Base-by-base conservation (phyloP, 92 coral and sea anemone species). In the Parazoanthus swiftii region DNA sequence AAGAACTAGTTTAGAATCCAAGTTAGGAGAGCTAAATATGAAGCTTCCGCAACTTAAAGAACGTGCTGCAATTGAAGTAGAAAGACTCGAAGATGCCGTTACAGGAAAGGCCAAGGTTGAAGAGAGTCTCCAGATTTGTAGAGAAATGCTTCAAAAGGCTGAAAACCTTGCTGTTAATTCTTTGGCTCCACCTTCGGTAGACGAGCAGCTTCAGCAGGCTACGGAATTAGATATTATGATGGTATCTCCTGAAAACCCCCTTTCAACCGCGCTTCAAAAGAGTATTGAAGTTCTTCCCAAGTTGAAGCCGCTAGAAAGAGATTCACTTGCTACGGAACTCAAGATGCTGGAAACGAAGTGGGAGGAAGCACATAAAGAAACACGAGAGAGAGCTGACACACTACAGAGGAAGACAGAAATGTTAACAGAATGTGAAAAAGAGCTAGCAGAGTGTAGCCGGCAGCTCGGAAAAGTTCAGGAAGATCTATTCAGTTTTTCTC, bases 281-380 rank as follows among this genome's bases (percentile, higher is more conserved):
- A 89, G 90, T 66, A 89, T 85, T 2, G 71, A 87, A 42, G 72
- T 75, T 33, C 88, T 93, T 35, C 88, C 85, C 59, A 91, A 88
- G 39, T 82, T 95, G 66, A 92, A 90, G 80, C 92, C 88, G 16
- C 81, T 67, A 39, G 95, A 95, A 79, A 94, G 90, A 76, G 89
- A 88, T 26, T 94, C 81, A 4, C 84, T 94, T 29, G 82, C 90
- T 83, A 76, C 74, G 54, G 92, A 92, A 84, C 79, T 90, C 48
- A 88, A 81, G 36, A 81, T 85, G 5, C 71, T 95, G n/a, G 85
- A 88, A 72, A 76, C 87, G 15, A 78, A 88, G n/a, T 92, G 94
- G 91, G 94, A 90, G 20, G 90, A 73, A 73, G 94, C 92, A 3
- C 93, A 92, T 65, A 91, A 89, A 84, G 92, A 90, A 66, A 89